Evolutionary conservation across 2,888 invertebrate genomes (phyloP), one percentile per base, ranked within the genome.

Genomic region (Camponotus fellah): DNA sequence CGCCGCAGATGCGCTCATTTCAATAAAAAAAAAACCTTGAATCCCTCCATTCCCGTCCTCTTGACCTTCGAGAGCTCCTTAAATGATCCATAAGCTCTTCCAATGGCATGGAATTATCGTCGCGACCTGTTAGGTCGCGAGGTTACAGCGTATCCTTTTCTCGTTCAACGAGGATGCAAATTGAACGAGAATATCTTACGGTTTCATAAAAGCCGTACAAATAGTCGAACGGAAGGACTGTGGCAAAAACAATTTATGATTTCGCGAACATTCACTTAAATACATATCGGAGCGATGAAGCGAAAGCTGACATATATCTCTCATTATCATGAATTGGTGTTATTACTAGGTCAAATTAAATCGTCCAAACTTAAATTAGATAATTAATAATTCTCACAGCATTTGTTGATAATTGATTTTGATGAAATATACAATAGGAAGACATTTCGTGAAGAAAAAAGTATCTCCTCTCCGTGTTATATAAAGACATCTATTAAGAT

Each of bases 1-100:
- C 88, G 87, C 90, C 92, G 53, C 53, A 92, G 92, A 92, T 93
- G 93, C 89, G 90, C 89, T 92, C 90, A 90, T 92, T 90, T 91
- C 89, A 92, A 92, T 91, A 90, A 90, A 89, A 92, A 92, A 89
- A 89, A 86, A 86, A 86, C 76, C 82, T 83, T 84, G 76, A 87
- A 90, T 90, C 81, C 83, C 80, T 83, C 80, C 81, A 60, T 53
- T 53, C 37, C 14, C 49, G 9, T 84, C 87, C 87, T 85, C 83
- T 89, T 83, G 72, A 76, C 71, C 82, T 72, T 17, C 72, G 65
- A 74, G 84, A 89, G 80, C 82, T 87, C 69, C 86, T 88, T 86
- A 86, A 91, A 89, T 85, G 89, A 89, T 84, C 89, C 87, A 91
- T 88, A 91, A 91, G 88, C 83, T 87, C 81, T 80, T 82, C 81